Evolutionary conservation across 2,888 invertebrate genomes (phyloP).

Genomic region (Orthosia gracilis): DNA sequence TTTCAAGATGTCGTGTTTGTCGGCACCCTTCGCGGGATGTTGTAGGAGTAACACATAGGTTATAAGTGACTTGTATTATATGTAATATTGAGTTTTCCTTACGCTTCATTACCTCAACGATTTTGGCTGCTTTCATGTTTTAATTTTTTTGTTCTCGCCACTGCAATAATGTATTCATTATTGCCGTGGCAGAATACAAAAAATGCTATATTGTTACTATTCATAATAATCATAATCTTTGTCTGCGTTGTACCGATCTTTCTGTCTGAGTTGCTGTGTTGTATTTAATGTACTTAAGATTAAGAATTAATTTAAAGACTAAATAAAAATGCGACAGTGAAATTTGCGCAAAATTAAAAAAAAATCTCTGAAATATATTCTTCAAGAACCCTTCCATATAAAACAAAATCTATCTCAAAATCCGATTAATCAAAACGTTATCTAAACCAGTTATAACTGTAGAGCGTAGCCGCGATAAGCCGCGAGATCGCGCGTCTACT

Average conservation of each 20-base stretch:
- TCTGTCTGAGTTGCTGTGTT: too few species aligned
- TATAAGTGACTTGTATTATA: conserved; percentile 6
- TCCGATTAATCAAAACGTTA: conserved; percentile 64
- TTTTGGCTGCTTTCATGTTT: background rate
- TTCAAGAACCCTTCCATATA: background rate
- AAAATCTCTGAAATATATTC: background rate
- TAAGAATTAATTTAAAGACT: too few species aligned
- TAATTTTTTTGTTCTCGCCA: background rate
- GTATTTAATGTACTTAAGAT: too few species aligned
- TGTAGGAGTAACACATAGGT: conserved; percentile 7
- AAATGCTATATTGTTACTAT: too few species aligned
- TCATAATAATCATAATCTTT: too few species aligned
- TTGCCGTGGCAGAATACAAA: too few species aligned
- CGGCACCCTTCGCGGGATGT: conserved; percentile 32
- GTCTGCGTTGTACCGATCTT: too few species aligned
- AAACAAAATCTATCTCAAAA: conserved; percentile 19
- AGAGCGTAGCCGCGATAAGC: conserved; percentile 61
- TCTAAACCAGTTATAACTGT: conserved; percentile 62
- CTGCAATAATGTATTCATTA: too few species aligned
- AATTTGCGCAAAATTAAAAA: too few species aligned
- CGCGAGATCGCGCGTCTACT: conserved; percentile 65
- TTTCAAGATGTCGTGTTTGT: conserved; percentile 68
- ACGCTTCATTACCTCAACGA: conserved; percentile 10
- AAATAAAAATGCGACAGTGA: too few species aligned
- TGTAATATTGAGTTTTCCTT: background rate